Conservation (phyloP, 2,888 invertebrate species). For the Litoditis marina region DNA sequence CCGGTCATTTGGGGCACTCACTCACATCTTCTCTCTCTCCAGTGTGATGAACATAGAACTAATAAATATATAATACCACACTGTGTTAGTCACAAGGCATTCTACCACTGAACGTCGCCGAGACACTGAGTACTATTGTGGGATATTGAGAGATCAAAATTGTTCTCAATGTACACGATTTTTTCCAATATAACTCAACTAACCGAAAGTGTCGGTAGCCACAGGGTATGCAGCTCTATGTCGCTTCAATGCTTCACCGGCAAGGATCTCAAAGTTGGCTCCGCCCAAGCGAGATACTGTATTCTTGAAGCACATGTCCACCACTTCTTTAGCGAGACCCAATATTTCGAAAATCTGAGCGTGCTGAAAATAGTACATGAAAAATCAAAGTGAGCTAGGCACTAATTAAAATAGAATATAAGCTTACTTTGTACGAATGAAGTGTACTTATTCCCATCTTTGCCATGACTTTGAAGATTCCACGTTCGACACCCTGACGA, state of each 20-base stretch:
- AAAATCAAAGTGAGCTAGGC: no score
- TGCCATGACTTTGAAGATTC: constrained; percentile 91
- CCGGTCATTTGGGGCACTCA: no score
- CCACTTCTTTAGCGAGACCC: constrained; percentile 84
- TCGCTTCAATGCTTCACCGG: constrained; percentile 56
- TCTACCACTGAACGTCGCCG: no score
- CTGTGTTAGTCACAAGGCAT: no score
- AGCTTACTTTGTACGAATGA: constrained; percentile 81
- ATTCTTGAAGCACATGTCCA: constrained; percentile 86
- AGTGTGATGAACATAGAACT: no score
- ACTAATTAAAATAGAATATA: no score
- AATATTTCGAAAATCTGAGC: constrained; percentile 99
- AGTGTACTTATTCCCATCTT: constrained; percentile 99
- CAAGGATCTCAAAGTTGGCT: constrained; percentile 74
- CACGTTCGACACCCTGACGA: constrained; percentile 84
- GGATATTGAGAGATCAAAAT: not conserved
- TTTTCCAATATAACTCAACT: constrained; percentile 10
- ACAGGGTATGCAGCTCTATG: constrained; percentile 58
- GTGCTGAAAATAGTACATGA: constrained; percentile 68
- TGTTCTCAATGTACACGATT: not conserved
- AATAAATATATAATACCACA: no score
- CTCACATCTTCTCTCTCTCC: no score
- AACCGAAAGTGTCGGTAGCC: constrained; percentile 35
- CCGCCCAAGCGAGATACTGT: constrained; percentile 79
- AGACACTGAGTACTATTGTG: not conserved